A percentile compares a stretch with the other conserved stretches of the same genome.
phyloP scores from a whole-genome alignment of 2,797 vertebrate genomes.

The Brachyrhaphis roseni region DNA sequence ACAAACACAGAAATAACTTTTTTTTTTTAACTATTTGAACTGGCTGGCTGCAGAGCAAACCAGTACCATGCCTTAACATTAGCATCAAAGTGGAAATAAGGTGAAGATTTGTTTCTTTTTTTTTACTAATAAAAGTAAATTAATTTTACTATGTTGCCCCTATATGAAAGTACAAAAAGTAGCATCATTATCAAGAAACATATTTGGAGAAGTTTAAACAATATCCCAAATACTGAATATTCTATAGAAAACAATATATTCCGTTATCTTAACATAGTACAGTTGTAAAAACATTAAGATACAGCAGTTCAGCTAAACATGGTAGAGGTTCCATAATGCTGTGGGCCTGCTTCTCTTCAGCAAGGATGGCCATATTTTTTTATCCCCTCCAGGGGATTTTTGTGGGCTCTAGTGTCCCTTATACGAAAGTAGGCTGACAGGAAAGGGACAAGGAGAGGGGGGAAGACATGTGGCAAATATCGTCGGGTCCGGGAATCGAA shows the following conservation, averaged over 20 bases:
- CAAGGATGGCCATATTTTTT: not conserved
- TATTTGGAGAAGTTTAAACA: not conserved
- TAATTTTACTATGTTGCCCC: not conserved
- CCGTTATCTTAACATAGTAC: not conserved
- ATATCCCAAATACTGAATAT: not conserved
- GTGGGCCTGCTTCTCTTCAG: constrained; percentile 32
- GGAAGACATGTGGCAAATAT: too few relatives aligned
- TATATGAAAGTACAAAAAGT: not conserved
- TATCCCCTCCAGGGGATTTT: too few relatives aligned
- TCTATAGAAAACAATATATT: not conserved
- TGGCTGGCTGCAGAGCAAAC: not conserved
- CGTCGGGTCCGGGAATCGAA: too few relatives aligned
- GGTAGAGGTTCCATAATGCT: not conserved
- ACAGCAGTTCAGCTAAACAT: not conserved
- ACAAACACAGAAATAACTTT: not conserved
- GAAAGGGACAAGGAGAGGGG: too few relatives aligned
- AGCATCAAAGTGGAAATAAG: not conserved
- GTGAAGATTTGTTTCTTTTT: not conserved
- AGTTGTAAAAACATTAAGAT: not conserved
- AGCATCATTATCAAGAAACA: not conserved
- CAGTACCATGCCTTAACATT: not conserved
- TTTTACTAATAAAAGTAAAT: not conserved
- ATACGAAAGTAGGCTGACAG: too few relatives aligned
- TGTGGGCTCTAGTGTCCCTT: too few relatives aligned
- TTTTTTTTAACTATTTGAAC: not conserved